A percentile compares a stretch with the other conserved stretches of the same genome.
Conservation (phyloP, 37 sponge, comb jelly and placozoan genomes). For the Amphimedon queenslandica region DNA sequence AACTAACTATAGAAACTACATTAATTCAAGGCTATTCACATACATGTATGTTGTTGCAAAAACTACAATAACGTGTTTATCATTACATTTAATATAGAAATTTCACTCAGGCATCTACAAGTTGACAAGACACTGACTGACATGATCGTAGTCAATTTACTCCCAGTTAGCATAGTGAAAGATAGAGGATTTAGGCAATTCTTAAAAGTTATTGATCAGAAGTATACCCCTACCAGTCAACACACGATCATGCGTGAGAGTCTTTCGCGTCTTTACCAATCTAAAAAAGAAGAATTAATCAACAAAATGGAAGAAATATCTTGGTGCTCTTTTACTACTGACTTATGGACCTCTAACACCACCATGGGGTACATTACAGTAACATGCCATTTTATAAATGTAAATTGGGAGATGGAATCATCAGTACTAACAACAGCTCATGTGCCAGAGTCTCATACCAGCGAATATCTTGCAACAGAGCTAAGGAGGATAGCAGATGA, state of each 20-base stretch:
- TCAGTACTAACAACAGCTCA: background rate
- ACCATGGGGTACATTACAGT: conserved; percentile 1
- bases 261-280: background rate
- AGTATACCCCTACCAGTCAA: background rate
- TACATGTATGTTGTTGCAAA: too few species aligned
- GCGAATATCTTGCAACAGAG: background rate
- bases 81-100: too few species aligned
- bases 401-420: background rate
- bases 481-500: background rate
- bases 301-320: background rate
- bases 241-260: background rate
- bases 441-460: background rate
- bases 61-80: too few species aligned
- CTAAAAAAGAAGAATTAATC: background rate
- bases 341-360: background rate
- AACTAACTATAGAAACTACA: background rate
- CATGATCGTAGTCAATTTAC: background rate
- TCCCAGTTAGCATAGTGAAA: background rate
- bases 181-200: conserved; percentile 5
- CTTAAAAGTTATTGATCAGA: background rate
- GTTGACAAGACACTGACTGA: background rate
- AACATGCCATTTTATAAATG: background rate
- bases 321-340: background rate
- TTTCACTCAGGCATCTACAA: background rate
- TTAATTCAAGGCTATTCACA: background rate